Evolutionary conservation across 2,113 vertebrate species (phyloP).

Genomic region (Heteronetta atricapilla): DNA sequence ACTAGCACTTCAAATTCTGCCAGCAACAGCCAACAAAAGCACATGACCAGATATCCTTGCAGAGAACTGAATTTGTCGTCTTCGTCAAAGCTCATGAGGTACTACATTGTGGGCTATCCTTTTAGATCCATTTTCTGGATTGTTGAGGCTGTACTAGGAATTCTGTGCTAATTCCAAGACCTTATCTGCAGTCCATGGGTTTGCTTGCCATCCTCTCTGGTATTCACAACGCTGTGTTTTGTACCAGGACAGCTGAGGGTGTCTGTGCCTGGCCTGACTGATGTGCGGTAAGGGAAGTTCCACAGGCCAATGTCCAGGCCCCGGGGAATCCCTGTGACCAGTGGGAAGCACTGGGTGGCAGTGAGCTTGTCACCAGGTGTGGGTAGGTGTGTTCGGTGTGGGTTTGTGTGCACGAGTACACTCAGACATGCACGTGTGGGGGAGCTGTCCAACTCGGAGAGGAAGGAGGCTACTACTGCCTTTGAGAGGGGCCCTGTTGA

Average conservation of each 20-base stretch:
- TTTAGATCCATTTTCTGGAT: not conserved
- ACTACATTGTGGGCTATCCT: not conserved
- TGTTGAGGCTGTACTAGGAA: not conserved
- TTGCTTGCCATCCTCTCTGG: not conserved
- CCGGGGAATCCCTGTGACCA: not conserved
- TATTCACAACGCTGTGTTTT: not conserved
- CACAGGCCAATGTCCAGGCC: not conserved
- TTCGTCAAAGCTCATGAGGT: fast-evolving
- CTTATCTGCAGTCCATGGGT: not conserved
- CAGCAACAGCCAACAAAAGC: not conserved
- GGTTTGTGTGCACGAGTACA: not conserved
- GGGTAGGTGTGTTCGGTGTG: not conserved
- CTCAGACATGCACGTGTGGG: not conserved
- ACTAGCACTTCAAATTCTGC: not conserved
- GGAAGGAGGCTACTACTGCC: not conserved
- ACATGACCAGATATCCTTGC: not conserved
- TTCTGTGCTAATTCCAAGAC: not conserved
- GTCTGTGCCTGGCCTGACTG: not conserved
- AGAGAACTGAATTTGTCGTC: not conserved
- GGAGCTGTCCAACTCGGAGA: not conserved
- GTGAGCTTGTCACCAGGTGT: not conserved
- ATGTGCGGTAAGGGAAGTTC: not conserved
- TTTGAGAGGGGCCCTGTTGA: not conserved
- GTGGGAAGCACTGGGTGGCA: not conserved
- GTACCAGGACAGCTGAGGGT: not conserved